These are phyloP conservation scores for Bimastos eiseni DNA, from an alignment of 2,888 invertebrate species.

Conservation along the genomic window DNA sequence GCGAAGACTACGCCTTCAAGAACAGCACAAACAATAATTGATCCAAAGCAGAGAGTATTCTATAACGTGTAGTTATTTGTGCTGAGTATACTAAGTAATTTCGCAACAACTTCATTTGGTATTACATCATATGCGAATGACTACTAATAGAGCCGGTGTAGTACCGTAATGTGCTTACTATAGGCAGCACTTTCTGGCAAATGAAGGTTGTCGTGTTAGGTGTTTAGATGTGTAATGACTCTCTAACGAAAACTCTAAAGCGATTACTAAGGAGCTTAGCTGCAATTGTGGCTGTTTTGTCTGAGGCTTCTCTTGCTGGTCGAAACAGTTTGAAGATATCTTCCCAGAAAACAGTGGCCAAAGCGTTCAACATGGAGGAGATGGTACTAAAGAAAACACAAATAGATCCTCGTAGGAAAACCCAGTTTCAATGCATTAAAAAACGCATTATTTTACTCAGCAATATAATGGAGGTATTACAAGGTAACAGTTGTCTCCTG, in stretches of 20 bases:
- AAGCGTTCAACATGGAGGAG: slow-evolving; percentile 51
- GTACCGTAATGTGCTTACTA: too few relatives aligned
- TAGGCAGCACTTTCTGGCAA: too few relatives aligned
- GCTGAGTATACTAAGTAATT: too few relatives aligned
- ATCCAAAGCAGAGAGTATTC: too few relatives aligned
- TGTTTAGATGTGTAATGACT: too few relatives aligned
- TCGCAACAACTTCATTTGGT: too few relatives aligned
- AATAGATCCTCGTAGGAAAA: not conserved
- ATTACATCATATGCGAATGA: too few relatives aligned
- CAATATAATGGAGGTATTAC: not conserved
- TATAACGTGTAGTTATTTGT: too few relatives aligned
- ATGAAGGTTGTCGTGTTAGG: too few relatives aligned
- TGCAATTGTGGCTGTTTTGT: slow-evolving; percentile 44
- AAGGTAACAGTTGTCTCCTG: not conserved
- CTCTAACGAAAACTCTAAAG: too few relatives aligned
- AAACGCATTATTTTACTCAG: too few relatives aligned
- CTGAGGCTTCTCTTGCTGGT: slow-evolving; percentile 39
- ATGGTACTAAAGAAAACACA: slow-evolving; percentile 46
- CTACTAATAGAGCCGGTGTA: too few relatives aligned
- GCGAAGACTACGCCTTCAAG: not conserved
- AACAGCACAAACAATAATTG: not conserved
- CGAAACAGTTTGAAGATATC: slow-evolving; percentile 47
- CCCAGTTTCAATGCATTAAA: not conserved
- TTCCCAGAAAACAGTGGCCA: slow-evolving; percentile 52
- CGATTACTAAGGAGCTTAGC: slow-evolving; percentile 36